These are phyloP conservation scores for Cheilosia soror DNA, from an alignment of 2,888 invertebrate species.

Conservation along the genomic window DNA sequence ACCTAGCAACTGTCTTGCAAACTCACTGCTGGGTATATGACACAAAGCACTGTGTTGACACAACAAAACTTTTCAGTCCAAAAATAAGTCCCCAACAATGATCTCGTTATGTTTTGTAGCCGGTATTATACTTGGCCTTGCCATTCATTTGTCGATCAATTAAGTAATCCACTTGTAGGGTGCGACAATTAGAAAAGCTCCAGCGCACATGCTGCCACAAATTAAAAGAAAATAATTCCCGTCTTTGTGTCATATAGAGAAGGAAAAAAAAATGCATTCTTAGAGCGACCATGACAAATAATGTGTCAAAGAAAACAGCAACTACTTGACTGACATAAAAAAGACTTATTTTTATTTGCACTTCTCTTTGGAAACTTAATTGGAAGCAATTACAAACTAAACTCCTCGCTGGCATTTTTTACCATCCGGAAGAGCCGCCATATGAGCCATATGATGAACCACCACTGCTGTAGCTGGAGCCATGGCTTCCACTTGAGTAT, in stretches of 20 bases:
- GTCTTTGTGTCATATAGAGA: no score
- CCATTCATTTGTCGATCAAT: slow-evolving; percentile 1
- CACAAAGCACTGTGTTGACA: not conserved
- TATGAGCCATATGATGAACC: slow-evolving; percentile 49
- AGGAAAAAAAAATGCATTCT: no score
- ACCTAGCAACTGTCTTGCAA: no score
- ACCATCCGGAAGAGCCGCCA: slow-evolving; percentile 38
- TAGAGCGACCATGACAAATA: not conserved
- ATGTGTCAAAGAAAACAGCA: no score
- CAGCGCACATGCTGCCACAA: not conserved
- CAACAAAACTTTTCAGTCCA: not conserved
- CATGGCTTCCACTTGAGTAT: slow-evolving; percentile 66
- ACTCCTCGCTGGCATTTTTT: not conserved
- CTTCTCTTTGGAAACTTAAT: slow-evolving; percentile 40
- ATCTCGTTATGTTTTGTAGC: slow-evolving; percentile 8
- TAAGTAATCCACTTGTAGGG: not conserved
- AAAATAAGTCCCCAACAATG: slow-evolving; percentile 3
- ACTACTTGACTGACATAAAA: not conserved
- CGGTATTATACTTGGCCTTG: slow-evolving; percentile 10
- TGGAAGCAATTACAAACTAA: slow-evolving; percentile 12
- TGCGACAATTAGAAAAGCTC: not conserved
- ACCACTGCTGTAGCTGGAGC: slow-evolving; percentile 12
- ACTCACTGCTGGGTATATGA: no score
- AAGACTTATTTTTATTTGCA: slow-evolving; percentile 41
- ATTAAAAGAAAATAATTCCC: not conserved